Percentiles rank a stretch among this genome's conserved stretches.
Evolutionary conservation across 1,140 invertebrate genomes (phyloP).

Genomic region (Sarcophaga peregrina): DNA sequence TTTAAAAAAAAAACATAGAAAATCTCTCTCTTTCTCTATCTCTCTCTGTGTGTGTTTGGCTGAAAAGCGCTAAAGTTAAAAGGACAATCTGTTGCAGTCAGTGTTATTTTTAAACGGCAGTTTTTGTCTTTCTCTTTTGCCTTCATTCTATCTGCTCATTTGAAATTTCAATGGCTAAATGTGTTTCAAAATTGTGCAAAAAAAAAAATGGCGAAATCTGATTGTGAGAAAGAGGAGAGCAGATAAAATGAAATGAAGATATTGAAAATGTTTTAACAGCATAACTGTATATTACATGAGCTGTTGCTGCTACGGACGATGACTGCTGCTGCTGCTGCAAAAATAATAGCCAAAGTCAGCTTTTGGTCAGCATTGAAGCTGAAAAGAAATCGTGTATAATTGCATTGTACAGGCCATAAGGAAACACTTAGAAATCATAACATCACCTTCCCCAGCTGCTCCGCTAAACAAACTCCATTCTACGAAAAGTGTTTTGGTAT

Average conservation of each 20-base stretch:
- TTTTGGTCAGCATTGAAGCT: conserved; percentile 38
- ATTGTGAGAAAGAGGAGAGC: neutral
- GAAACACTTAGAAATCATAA: conserved; percentile 14
- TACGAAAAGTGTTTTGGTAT: no score
- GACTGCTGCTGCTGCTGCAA: conserved; percentile 23
- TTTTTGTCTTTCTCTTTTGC: neutral
- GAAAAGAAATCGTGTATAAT: conserved; percentile 54
- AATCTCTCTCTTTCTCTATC: neutral
- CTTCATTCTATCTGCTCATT: neutral
- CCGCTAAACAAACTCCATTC: neutral
- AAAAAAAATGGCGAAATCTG: conserved; percentile 1
- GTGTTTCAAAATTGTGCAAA: neutral
- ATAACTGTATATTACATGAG: no score
- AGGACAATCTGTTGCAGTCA: conserved; percentile 58
- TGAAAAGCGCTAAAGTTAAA: conserved; percentile 58
- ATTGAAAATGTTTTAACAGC: conserved; percentile 34
- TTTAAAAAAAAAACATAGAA: no score
- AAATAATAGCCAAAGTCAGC: conserved; percentile 35
- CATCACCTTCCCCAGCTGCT: neutral
- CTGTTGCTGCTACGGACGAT: no score
- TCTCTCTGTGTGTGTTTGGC: conserved; percentile 42
- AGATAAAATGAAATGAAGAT: neutral
- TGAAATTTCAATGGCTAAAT: neutral
- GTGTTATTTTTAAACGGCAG: neutral
- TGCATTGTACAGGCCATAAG: conserved; percentile 51